Evolutionary conservation across 2,113 vertebrate genomes (phyloP), one percentile per base, ranked within the genome.

Genomic region (Leuciscus idus): DNA sequence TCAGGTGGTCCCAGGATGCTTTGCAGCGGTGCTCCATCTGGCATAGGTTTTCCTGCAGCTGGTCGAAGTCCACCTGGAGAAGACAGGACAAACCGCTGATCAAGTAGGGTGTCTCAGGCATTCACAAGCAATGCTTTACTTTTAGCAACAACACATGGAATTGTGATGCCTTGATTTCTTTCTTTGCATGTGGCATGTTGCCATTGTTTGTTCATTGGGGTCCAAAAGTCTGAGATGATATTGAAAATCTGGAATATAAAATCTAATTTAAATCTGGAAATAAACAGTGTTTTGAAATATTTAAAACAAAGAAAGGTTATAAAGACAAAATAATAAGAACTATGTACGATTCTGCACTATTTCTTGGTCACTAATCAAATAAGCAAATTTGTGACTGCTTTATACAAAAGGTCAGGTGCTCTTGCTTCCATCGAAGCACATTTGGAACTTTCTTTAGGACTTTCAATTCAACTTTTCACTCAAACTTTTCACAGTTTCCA

Each of bases 1-100:
- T 99, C 81, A 99, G 96, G 92, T 99, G 97, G 95, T 99, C 98
- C 98, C 98, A 99, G 2, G 98, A 99, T 91, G 98, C 97, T 94
- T 97, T 99, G 95, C 98, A 99, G 84, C 98, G 92, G 89, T 95
- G 96, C 91, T 99, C 98, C 97, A 99, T 97, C 94, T 99, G 97
- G 91, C 94, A 93, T 88, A 99, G 93, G 93, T 97, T 99, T 91
- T 99, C 98, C 90, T 98, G 97, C 84, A 99, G 97, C 85, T 99
- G 98, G 91, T 99, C 97, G 92, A 99, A 99, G 92, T 99, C 98
- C 93, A 99, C 96, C 98, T 99, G 91, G 84, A 19, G 30, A 80
- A 23, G 66, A 61, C 43, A 59, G 12, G 23, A 43, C 57, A 81
- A 66, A 5, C 19, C 10, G 6, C 10, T 33, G 26, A 17, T 48